These are phyloP conservation scores for Cebuella pygmaea DNA, from an alignment of 2,797 vertebrate species.

Conservation along the genomic window DNA sequence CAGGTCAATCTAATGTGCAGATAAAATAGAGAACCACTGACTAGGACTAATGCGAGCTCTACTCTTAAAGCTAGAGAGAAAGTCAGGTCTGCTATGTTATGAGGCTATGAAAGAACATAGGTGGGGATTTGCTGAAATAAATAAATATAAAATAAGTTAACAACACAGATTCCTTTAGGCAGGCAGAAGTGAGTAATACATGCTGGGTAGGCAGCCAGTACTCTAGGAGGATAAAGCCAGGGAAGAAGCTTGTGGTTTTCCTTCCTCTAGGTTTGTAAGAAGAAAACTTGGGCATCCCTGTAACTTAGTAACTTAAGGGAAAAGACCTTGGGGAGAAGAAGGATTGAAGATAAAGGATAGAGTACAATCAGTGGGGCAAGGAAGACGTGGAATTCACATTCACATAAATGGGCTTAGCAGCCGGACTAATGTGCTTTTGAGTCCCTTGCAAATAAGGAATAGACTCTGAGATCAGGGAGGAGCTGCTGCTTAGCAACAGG, in stretches of 20 bases:
- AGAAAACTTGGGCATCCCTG: neutral
- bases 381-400: neutral
- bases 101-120: accelerated
- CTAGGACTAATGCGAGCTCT: neutral
- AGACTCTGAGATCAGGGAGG: neutral
- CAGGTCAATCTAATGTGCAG: neutral
- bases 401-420: neutral
- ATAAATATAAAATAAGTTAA: neutral
- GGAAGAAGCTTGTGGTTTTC: neutral
- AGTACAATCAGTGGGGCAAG: no score
- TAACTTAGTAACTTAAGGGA: no score
- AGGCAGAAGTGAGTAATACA: neutral
- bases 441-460: neutral
- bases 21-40: neutral
- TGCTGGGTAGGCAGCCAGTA: neutral
- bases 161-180: neutral
- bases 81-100: accelerated
- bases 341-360: neutral
- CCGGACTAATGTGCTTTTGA: neutral
- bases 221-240: neutral
- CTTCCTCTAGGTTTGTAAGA: neutral
- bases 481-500: neutral
- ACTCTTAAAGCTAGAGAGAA: neutral
- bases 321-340: neutral
- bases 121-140: neutral